A percentile compares a stretch with the other conserved stretches of the same genome.
These are phyloP conservation scores for Eupsilia transversa DNA, from an alignment of 2,888 invertebrate species.

Conservation along the genomic window DNA sequence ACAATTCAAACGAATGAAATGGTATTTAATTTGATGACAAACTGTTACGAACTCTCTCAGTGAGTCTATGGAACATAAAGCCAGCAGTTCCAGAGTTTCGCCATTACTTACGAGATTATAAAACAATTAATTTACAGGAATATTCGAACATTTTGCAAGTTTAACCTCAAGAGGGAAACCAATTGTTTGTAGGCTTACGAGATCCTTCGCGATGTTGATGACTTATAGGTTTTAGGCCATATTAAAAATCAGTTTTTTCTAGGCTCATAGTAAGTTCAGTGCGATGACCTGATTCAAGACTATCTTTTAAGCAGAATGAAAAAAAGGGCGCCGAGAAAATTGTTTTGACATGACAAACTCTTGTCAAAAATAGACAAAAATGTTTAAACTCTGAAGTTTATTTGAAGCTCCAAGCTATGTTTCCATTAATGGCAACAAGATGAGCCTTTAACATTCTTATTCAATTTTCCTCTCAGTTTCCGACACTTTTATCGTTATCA, in stretches of 20 bases:
- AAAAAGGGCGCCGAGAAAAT: too few species aligned
- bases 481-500: background rate
- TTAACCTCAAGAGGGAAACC: background rate
- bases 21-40: slow-evolving; percentile 4
- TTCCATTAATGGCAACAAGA: background rate
- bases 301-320: background rate
- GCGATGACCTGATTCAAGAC: background rate
- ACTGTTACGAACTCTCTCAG: background rate
- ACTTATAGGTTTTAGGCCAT: background rate
- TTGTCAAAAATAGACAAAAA: too few species aligned
- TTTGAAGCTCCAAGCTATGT: background rate
- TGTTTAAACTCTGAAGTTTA: background rate
- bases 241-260: background rate
- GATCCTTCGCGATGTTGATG: background rate
- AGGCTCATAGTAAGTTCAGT: background rate
- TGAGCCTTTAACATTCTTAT: background rate
- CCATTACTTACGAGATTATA: slow-evolving; percentile 35
- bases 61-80: background rate
- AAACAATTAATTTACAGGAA: slow-evolving; percentile 11
- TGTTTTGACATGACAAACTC: background rate
- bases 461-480: background rate
- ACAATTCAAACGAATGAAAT: background rate
- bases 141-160: slow-evolving; percentile 1
- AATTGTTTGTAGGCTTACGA: background rate
- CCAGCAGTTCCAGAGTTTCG: slow-evolving; percentile 10